Percentiles rank a stretch among this genome's conserved stretches.
Evolutionary conservation across 35 echinoderm and acorn worm genomes (phyloP).

Genomic region (Eucidaris tribuloides): DNA sequence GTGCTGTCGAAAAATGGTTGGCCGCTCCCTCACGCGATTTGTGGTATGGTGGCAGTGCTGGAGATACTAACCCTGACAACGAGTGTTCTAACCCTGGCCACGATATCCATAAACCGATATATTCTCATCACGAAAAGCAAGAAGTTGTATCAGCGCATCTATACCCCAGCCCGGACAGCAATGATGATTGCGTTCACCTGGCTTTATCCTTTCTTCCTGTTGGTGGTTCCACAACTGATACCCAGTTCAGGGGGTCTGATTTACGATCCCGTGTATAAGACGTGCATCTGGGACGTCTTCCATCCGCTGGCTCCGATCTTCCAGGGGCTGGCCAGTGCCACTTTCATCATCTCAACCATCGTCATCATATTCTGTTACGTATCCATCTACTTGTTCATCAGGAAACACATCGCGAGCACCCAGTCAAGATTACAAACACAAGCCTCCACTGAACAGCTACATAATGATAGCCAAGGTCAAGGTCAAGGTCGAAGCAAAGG

Average conservation of each 20-base stretch:
- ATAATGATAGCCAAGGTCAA: slow-evolving; percentile 10
- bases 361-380: slow-evolving; percentile 20
- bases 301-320: not conserved
- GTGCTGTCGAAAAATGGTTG: slow-evolving; percentile 18
- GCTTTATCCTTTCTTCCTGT: too few relatives aligned
- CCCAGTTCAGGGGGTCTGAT: not conserved
- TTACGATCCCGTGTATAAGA: not conserved
- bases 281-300: slow-evolving; percentile 5
- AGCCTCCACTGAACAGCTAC: not conserved
- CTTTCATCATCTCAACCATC: slow-evolving; percentile 10
- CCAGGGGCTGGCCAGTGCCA: not conserved
- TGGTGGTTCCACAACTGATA: too few relatives aligned
- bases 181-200: too few relatives aligned
- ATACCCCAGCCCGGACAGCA: too few relatives aligned
- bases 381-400: not conserved
- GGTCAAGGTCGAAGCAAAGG: not conserved
- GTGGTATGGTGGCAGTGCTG: not conserved
- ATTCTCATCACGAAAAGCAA: too few relatives aligned
- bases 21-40: slow-evolving; percentile 33
- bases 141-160: too few relatives aligned
- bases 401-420: not conserved
- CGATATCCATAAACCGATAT: too few relatives aligned
- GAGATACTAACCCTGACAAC: too few relatives aligned
- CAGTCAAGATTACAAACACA: not conserved
- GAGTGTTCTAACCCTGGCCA: too few relatives aligned